Percentiles rank a stretch among this genome's conserved stretches.
Conservation (phyloP, 2,888 invertebrate genomes). For the Nemapogon koenigi region DNA sequence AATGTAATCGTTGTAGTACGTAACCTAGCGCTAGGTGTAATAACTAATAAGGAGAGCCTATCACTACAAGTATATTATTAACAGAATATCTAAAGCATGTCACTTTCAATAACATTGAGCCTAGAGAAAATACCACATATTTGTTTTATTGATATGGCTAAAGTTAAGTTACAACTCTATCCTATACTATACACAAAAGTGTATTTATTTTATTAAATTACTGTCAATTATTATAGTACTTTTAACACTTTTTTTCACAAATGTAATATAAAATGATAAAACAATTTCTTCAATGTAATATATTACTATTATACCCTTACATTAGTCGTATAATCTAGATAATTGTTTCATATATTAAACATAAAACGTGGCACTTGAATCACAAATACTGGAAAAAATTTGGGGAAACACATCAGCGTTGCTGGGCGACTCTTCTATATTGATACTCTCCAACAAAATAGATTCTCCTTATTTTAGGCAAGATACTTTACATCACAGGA, state of each 20-base stretch:
- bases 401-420: constrained; percentile 60
- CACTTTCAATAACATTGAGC: constrained; percentile 66
- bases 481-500: constrained; percentile 57
- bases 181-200: constrained; percentile 65
- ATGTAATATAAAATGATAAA: constrained; percentile 67
- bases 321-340: constrained; percentile 67
- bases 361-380: constrained; percentile 82
- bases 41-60: constrained; percentile 56
- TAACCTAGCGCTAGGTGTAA: constrained; percentile 1
- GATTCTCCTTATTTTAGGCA: constrained; percentile 57
- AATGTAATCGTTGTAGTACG: constrained; percentile 1
- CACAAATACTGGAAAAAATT: constrained; percentile 79
- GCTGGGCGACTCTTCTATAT: constrained; percentile 36
- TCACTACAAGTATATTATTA: constrained; percentile 62
- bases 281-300: constrained; percentile 65
- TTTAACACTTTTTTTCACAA: constrained; percentile 64
- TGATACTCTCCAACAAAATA: constrained; percentile 48
- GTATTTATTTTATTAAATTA: constrained; percentile 59
- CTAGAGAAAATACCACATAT: constrained; percentile 67
- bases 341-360: constrained; percentile 71
- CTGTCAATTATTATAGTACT: constrained; percentile 63
- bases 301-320: constrained; percentile 67
- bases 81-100: constrained; percentile 66
- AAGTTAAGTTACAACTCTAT: constrained; percentile 65
- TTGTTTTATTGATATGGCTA: constrained; percentile 67